These are phyloP conservation scores for Dexiosoma caninum DNA, from an alignment of 2,888 invertebrate species.

Conservation along the genomic window DNA sequence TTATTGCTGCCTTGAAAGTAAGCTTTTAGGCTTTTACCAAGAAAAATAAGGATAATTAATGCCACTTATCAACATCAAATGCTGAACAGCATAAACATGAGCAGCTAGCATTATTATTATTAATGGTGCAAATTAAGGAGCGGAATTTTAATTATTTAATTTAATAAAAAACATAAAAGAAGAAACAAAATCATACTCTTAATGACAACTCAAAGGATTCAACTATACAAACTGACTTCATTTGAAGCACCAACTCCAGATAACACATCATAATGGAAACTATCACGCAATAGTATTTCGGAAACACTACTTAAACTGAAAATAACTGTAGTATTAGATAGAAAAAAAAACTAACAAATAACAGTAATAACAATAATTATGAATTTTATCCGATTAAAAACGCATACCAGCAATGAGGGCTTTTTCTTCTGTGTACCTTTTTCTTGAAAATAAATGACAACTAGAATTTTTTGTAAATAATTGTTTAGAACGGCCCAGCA, in stretches of 20 bases:
- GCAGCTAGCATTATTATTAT: slow-evolving; percentile 67
- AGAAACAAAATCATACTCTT: slow-evolving; percentile 58
- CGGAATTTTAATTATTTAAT: slow-evolving; percentile 77
- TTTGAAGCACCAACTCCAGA: slow-evolving; percentile 64
- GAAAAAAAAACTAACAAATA: slow-evolving; percentile 67
- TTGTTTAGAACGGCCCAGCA: slow-evolving; percentile 35
- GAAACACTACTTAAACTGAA: neutral
- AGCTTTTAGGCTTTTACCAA: neutral
- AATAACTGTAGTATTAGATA: neutral
- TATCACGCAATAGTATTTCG: slow-evolving; percentile 71
- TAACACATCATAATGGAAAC: slow-evolving; percentile 75
- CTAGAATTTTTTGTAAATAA: slow-evolving; percentile 27
- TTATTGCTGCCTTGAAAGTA: neutral
- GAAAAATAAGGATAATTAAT: too few relatives aligned
- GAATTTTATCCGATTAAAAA: slow-evolving; percentile 78
- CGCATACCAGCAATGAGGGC: slow-evolving; percentile 56
- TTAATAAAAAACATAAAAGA: slow-evolving; percentile 63
- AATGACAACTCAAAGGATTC: slow-evolving; percentile 22
- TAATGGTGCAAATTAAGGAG: slow-evolving; percentile 75
- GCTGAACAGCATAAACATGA: slow-evolving; percentile 7
- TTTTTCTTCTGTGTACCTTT: neutral
- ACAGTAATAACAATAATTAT: slow-evolving; percentile 78
- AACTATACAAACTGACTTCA: neutral
- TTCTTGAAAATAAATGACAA: neutral
- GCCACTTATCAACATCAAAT: slow-evolving; percentile 60